phyloP scores from a whole-genome alignment of 2,113 vertebrate genomes.

The Plotosus lineatus region DNA sequence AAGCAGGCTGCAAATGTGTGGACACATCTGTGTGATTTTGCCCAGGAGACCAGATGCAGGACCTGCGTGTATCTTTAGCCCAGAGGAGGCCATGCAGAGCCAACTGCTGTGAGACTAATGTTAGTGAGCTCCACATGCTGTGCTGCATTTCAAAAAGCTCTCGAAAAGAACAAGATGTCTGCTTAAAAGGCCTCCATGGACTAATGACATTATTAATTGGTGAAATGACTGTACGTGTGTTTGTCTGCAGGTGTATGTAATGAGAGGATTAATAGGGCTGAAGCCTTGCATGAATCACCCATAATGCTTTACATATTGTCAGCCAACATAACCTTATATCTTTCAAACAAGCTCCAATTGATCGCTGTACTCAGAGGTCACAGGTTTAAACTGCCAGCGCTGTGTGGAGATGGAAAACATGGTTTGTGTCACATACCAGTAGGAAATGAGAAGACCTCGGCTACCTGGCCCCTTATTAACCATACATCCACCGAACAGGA shows the following conservation, averaged over 20 bases:
- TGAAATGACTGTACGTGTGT: conserved; percentile 67
- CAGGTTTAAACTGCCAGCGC: conserved; percentile 61
- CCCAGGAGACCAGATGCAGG: conserved; percentile 8
- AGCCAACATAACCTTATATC: conserved; percentile 78
- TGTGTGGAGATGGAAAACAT: conserved; percentile 73
- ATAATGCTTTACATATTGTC: conserved; percentile 74
- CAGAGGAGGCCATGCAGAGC: conserved; percentile 26
- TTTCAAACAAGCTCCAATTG: conserved; percentile 81
- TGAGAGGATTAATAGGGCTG: conserved; percentile 67
- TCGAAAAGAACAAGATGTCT: conserved; percentile 44
- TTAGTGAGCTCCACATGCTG: conserved; percentile 56
- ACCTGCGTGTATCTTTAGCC: conserved; percentile 18
- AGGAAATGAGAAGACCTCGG: conserved; percentile 73
- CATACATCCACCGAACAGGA: conserved; percentile 64
- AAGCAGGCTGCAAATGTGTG: background rate
- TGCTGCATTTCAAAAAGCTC: conserved; percentile 55
- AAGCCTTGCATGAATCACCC: conserved; percentile 67
- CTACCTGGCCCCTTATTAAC: conserved; percentile 72
- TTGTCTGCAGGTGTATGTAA: conserved; percentile 60
- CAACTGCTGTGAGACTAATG: conserved; percentile 24
- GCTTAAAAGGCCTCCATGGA: conserved; percentile 58
- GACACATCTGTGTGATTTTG: conserved; percentile 33
- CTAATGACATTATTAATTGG: conserved; percentile 72
- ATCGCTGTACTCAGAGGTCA: conserved; percentile 70
- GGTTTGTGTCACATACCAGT: conserved; percentile 74